Base-by-base conservation (phyloP, 2,888 invertebrate species). In the Chymomyza caudatula region DNA sequence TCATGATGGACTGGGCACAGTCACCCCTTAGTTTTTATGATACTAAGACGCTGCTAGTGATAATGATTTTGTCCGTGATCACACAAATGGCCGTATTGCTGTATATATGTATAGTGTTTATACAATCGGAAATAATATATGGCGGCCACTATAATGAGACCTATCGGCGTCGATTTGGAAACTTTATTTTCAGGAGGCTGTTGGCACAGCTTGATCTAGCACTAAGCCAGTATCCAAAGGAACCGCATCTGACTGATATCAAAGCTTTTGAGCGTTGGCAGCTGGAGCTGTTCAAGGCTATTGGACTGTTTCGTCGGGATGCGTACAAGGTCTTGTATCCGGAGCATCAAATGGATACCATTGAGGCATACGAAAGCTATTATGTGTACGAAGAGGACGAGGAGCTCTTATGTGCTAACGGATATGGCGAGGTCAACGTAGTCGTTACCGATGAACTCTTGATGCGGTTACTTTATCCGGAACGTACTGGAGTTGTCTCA, bases 161-260 rank as follows among this genome's bases (percentile, higher is more conserved):
- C 19, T 60, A 19, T 15, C 77, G 80, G 6, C 64, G 63, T 0
- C 68, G 64, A 6, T 78, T 59, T 15, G 56, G 63, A 11, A 70
- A 61, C 49, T 82, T 72, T 20, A 71, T 78, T 5, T 67, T 83
- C 22, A 74, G 80, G 0, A 80, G 78, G 0, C 53, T 82, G 3
- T 47, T 78, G 56, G 58, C 67, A 4, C 70, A 79, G 4, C 47
- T 78, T 2, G 77, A 76, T 23, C 13, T 8, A 11, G 77, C 72
- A 0, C 22, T 67, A 4, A 15, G 19, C 2, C 4, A 11, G 0
- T 23, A 5, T 1, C 47, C 8, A 2, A 17, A 13, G 3, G 13
- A 52, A 22, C 3, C 58, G 60, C 43, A n/a, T 19, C 60, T 49
- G 1, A 51, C 66, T 59, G 64, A 71, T 22, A 19, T 68, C 0